These are phyloP conservation scores for Phalanger gymnotis DNA, from an alignment of 2,797 vertebrate species.

Conservation along the genomic window DNA sequence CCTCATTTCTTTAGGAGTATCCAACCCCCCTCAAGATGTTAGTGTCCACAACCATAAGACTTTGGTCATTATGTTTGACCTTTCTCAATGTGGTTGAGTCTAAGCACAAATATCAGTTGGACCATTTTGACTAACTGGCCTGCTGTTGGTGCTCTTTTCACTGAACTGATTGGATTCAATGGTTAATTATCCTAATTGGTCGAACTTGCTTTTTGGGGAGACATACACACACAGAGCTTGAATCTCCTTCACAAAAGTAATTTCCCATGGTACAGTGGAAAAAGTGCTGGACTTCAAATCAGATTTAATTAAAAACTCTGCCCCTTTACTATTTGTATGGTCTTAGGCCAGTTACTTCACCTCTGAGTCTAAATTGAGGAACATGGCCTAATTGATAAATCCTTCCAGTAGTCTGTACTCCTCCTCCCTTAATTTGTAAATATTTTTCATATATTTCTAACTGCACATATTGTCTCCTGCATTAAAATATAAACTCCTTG, in stretches of 20 bases:
- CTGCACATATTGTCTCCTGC: neutral
- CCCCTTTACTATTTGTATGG: neutral
- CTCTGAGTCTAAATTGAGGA: neutral
- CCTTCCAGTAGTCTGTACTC: neutral
- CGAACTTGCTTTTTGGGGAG: conserved; percentile 44
- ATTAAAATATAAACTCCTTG: neutral
- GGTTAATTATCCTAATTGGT: conserved; percentile 35
- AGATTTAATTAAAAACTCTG: neutral
- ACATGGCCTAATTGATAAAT: neutral
- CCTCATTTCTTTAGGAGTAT: conserved; percentile 3
- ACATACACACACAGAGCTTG: neutral
- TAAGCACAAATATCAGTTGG: neutral
- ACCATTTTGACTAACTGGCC: neutral
- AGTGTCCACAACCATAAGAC: neutral
- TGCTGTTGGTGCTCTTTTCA: neutral
- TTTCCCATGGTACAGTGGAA: conserved; percentile 2
- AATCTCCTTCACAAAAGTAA: neutral
- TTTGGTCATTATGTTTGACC: neutral
- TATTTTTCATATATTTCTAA: neutral
- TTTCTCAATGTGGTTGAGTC: neutral
- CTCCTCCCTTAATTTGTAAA: neutral
- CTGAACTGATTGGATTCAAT: conserved; percentile 48
- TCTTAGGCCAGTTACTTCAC: neutral
- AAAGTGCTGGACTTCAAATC: neutral
- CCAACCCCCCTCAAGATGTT: neutral